Conservation (phyloP, 2,888 invertebrate species). For the Drosophila meridiana region DNA sequence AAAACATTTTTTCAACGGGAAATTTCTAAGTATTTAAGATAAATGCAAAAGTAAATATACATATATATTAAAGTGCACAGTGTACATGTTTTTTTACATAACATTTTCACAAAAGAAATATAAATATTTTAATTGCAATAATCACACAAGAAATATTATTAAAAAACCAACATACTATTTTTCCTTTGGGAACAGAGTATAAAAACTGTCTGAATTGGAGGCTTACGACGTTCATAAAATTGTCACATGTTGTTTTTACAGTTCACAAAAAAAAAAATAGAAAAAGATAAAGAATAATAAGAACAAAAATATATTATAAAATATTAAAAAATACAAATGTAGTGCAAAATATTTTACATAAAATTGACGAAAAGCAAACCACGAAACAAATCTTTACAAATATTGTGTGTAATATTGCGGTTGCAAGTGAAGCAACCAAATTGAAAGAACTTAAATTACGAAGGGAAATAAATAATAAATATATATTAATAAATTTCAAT, state of each 20-base stretch:
- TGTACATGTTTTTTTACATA: constrained; percentile 29
- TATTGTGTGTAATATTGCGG: constrained; percentile 32
- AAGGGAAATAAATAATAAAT: background rate
- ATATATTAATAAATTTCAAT: background rate
- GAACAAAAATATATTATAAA: background rate
- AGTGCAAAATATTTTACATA: constrained; percentile 35
- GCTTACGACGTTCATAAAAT: constrained; percentile 51
- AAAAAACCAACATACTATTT: background rate
- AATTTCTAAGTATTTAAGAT: constrained; percentile 41
- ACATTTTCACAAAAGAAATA: constrained; percentile 33
- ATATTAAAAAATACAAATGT: constrained; percentile 16
- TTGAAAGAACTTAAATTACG: constrained; percentile 5
- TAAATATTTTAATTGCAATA: constrained; percentile 13
- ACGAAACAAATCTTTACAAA: background rate
- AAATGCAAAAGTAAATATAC: constrained; percentile 13
- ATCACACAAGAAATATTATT: constrained; percentile 17
- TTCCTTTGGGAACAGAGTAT: no score
- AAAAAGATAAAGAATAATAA: constrained; percentile 10
- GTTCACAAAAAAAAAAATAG: constrained; percentile 26
- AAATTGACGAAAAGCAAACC: constrained; percentile 24
- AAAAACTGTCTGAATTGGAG: constrained; percentile 57
- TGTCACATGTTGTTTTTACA: constrained; percentile 51
- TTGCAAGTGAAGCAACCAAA: constrained; percentile 13
- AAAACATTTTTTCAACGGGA: constrained; percentile 24
- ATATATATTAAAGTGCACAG: constrained; percentile 46